These are phyloP conservation scores for Diplolepis rosae DNA, from an alignment of 2,888 invertebrate genomes.

Conservation along the genomic window DNA sequence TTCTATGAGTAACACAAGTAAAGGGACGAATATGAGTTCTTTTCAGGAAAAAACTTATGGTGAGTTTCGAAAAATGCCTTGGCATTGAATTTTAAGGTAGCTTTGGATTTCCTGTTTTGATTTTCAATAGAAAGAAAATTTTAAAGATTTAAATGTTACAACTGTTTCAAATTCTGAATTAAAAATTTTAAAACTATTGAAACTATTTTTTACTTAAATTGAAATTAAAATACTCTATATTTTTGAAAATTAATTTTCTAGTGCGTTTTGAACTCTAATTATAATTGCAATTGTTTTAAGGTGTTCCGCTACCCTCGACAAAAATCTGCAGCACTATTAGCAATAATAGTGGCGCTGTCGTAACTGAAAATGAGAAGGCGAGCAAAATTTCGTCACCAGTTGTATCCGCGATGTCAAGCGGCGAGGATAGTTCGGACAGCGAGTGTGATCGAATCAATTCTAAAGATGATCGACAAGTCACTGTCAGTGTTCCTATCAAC, in stretches of 20 bases:
- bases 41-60: not conserved
- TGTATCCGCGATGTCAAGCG: constrained; percentile 66
- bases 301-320: not conserved
- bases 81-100: too few species aligned
- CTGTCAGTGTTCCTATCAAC: constrained; percentile 40
- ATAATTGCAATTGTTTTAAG: not conserved
- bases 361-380: constrained; percentile 19
- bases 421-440: constrained; percentile 64
- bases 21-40: not conserved
- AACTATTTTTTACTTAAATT: too few species aligned
- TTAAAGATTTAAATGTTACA: too few species aligned
- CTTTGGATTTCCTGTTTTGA: too few species aligned
- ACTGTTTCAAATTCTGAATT: too few species aligned
- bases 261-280: too few species aligned
- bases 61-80: not conserved
- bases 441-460: constrained; percentile 50
- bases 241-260: too few species aligned
- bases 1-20: not conserved
- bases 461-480: constrained; percentile 36
- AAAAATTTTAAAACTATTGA: too few species aligned
- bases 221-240: too few species aligned
- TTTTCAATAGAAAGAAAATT: too few species aligned
- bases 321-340: constrained; percentile 23
- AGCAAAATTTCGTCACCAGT: constrained; percentile 55
- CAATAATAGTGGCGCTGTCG: constrained; percentile 8